Conservation (phyloP, 92 coral and sea anemone genomes). For the Palythoa heliodiscus region DNA sequence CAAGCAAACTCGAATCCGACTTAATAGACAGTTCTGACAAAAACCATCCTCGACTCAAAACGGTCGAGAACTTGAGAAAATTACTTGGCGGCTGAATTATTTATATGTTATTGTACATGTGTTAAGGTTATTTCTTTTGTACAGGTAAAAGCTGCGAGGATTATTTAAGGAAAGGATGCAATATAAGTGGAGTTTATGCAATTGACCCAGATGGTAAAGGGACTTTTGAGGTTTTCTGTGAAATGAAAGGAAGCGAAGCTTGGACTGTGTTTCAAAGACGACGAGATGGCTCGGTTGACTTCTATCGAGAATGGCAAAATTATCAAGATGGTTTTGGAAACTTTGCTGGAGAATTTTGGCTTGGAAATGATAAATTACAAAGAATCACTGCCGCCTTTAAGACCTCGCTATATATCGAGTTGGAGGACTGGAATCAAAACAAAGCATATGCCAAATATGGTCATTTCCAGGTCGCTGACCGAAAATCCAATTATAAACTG, state of each 20-base stretch:
- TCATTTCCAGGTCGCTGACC: conserved; percentile 10
- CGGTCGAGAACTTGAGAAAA: no score
- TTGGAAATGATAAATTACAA: conserved; percentile 27
- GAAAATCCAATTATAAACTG: conserved; percentile 18
- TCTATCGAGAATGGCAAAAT: conserved; percentile 25
- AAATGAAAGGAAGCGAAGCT: conserved; percentile 13
- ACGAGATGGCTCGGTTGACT: conserved; percentile 27
- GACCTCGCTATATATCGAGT: conserved; percentile 18
- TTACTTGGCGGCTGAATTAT: background rate
- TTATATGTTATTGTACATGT: background rate
- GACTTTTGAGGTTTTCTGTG: conserved; percentile 25
- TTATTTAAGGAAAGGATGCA: conserved; percentile 16
- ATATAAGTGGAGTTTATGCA: conserved; percentile 18
- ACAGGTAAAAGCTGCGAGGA: conserved; percentile 35
- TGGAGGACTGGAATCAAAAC: conserved; percentile 37
- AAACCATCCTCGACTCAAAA: no score
- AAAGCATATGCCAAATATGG: conserved; percentile 27
- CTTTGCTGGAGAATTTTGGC: conserved; percentile 30
- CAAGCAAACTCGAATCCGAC: no score
- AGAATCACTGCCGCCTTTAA: conserved; percentile 14
- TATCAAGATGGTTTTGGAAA: conserved; percentile 30
- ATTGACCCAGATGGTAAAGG: conserved; percentile 12
- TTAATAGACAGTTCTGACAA: no score
- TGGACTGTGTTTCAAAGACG: conserved; percentile 39
- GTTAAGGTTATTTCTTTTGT: background rate